These are phyloP conservation scores for Exephanes ischioxanthus DNA, from an alignment of 2,888 invertebrate genomes.

Conservation along the genomic window DNA sequence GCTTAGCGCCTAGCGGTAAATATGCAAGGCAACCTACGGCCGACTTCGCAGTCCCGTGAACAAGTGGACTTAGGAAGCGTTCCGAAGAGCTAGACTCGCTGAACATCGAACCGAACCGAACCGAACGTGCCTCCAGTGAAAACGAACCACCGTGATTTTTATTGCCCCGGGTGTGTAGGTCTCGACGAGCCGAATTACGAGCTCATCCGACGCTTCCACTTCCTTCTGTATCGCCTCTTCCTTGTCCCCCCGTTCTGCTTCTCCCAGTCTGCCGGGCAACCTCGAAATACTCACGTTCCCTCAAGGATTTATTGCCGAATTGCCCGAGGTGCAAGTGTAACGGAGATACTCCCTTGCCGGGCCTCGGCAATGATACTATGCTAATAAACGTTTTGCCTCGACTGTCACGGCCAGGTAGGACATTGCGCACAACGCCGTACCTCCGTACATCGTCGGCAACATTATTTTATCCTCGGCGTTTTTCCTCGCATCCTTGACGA, in stretches of 20 bases:
- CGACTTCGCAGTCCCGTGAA: slow-evolving; percentile 46
- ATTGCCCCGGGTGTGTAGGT: slow-evolving; percentile 75
- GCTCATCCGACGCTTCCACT: slow-evolving; percentile 66
- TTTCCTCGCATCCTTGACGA: background rate
- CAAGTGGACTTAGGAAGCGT: slow-evolving; percentile 57
- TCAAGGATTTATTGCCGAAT: slow-evolving; percentile 70
- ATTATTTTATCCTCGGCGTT: slow-evolving; percentile 10
- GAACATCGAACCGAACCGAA: slow-evolving; percentile 56
- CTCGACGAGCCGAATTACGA: slow-evolving; percentile 77
- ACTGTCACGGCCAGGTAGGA: slow-evolving; percentile 56
- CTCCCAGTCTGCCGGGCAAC: slow-evolving; percentile 60
- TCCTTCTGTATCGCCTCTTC: slow-evolving; percentile 50
- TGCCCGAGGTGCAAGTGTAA: slow-evolving; percentile 66
- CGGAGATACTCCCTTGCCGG: slow-evolving; percentile 30
- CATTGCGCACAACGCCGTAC: slow-evolving; percentile 23
- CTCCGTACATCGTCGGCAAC: background rate
- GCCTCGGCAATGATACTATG: slow-evolving; percentile 58
- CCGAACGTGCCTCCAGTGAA: slow-evolving; percentile 80
- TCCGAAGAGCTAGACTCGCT: background rate
- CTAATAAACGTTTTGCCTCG: slow-evolving; percentile 65
- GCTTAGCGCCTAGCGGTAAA: slow-evolving; percentile 43
- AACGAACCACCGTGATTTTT: slow-evolving; percentile 79
- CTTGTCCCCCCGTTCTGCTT: slow-evolving; percentile 13
- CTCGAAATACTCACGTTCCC: slow-evolving; percentile 72
- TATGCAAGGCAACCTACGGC: background rate